These are phyloP conservation scores for Miltochrista miniata DNA, from an alignment of 2,888 invertebrate genomes.

Conservation along the genomic window DNA sequence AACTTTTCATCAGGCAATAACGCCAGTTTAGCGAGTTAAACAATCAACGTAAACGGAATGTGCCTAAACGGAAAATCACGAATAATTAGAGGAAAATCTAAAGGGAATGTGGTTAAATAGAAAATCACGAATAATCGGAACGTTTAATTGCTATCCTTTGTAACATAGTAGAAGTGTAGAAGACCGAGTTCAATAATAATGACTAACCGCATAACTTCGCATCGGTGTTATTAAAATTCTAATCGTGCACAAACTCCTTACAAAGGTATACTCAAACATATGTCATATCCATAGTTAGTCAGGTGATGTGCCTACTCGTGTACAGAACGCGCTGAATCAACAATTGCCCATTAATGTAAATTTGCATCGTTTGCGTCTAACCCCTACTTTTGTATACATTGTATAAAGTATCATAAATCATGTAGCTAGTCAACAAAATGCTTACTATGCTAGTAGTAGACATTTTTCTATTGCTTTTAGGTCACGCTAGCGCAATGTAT, in stretches of 20 bases:
- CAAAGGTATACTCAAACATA: constrained; percentile 63
- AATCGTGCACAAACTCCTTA: constrained; percentile 46
- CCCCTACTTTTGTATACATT: constrained; percentile 43
- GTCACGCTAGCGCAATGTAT: constrained; percentile 50
- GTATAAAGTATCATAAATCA: constrained; percentile 1
- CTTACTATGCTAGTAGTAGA: constrained; percentile 49
- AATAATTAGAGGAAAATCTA: too few species aligned
- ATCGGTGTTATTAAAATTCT: constrained; percentile 52
- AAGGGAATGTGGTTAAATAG: too few species aligned
- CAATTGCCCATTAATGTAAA: constrained; percentile 73
- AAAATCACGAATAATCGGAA: neutral
- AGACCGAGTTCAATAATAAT: constrained; percentile 35
- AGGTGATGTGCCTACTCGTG: constrained; percentile 46
- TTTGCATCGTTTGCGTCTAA: constrained; percentile 54
- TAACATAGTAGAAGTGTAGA: constrained; percentile 5
- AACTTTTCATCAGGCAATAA: too few species aligned
- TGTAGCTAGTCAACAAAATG: constrained; percentile 41
- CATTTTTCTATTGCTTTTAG: constrained; percentile 53
- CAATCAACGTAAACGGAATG: too few species aligned
- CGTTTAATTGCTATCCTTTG: constrained; percentile 23
- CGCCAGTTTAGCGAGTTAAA: too few species aligned
- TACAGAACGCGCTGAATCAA: constrained; percentile 61
- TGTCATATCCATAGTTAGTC: constrained; percentile 74
- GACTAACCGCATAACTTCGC: constrained; percentile 43
- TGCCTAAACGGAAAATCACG: too few species aligned